Evolutionary conservation across 1,140 invertebrate genomes (phyloP).

Genomic region (Calephelis nemesis): DNA sequence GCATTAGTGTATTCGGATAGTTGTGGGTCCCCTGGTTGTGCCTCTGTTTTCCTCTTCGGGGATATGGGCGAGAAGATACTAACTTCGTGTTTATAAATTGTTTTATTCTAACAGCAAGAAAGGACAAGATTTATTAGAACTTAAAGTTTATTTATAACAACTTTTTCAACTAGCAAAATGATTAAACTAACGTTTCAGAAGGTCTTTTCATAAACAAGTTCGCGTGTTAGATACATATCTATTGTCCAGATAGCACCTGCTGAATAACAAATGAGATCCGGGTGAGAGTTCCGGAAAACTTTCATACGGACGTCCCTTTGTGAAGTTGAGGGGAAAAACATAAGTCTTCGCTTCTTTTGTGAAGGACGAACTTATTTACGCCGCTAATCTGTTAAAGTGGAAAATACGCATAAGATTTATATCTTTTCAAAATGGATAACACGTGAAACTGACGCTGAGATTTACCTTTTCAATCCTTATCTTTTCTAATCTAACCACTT

Average conservation of each 20-base stretch:
- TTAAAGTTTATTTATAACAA: too few relatives aligned
- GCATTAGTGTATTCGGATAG: too few relatives aligned
- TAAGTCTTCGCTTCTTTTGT: conserved; percentile 2
- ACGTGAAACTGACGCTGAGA: too few relatives aligned
- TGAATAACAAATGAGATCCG: conserved; percentile 35
- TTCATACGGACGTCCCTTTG: conserved; percentile 18
- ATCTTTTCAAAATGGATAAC: too few relatives aligned
- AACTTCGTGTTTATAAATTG: not conserved
- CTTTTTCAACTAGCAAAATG: too few relatives aligned
- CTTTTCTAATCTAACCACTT: too few relatives aligned
- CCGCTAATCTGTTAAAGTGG: not conserved
- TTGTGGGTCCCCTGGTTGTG: too few relatives aligned
- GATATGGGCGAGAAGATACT: too few relatives aligned
- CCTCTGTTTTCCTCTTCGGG: too few relatives aligned
- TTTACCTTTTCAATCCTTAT: too few relatives aligned
- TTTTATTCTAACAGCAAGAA: not conserved
- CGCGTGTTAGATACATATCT: conserved; percentile 29
- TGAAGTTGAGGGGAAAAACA: not conserved
- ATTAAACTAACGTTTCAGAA: not conserved
- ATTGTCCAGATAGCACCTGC: conserved; percentile 26
- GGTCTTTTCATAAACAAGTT: conserved; percentile 20
- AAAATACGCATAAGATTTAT: not conserved
- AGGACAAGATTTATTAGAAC: too few relatives aligned
- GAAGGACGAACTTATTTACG: not conserved
- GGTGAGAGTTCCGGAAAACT: conserved; percentile 31